Percentiles rank a stretch among this genome's conserved stretches.
phyloP scores from a whole-genome alignment of 2,888 invertebrate species.

The Phorcus lineatus region DNA sequence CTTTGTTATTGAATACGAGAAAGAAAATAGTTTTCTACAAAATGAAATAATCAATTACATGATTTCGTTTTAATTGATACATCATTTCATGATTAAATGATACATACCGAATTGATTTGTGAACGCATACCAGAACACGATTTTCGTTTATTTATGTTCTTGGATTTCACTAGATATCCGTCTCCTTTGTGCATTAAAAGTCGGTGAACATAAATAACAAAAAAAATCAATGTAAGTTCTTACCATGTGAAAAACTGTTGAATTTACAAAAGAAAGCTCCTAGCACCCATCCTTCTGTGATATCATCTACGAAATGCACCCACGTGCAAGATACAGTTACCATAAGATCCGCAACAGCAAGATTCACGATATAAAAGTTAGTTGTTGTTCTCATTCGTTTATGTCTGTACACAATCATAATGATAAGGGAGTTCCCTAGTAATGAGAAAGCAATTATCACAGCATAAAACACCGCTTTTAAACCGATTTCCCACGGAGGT shows the following conservation, averaged over 20 bases:
- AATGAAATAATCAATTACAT: too few relatives aligned
- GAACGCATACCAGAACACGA: too few relatives aligned
- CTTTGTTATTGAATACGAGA: too few relatives aligned
- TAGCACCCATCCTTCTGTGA: slow-evolving; percentile 86
- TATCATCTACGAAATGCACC: slow-evolving; percentile 84
- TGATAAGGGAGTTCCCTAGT: slow-evolving; percentile 38
- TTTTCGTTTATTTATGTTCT: too few relatives aligned
- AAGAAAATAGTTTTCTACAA: too few relatives aligned
- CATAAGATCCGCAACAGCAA: slow-evolving; percentile 53
- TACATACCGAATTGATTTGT: too few relatives aligned
- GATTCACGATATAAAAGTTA: slow-evolving; percentile 58
- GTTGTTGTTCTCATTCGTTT: slow-evolving; percentile 55
- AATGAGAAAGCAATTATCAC: slow-evolving; percentile 34
- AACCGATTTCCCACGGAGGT: slow-evolving; percentile 35
- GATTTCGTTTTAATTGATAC: too few relatives aligned
- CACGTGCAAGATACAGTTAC: slow-evolving; percentile 80
- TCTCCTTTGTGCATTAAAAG: too few relatives aligned
- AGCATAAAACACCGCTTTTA: slow-evolving; percentile 34
- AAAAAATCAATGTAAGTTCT: slow-evolving; percentile 42
- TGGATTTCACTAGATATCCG: too few relatives aligned
- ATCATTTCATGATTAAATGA: too few relatives aligned
- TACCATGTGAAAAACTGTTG: slow-evolving; percentile 86
- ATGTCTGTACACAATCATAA: slow-evolving; percentile 36
- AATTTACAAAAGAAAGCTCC: slow-evolving; percentile 84
- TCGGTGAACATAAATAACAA: too few relatives aligned